Percentiles rank a stretch among this genome's conserved stretches.
Conservation (phyloP, 2,113 vertebrate genomes). For the Calypte anna region DNA sequence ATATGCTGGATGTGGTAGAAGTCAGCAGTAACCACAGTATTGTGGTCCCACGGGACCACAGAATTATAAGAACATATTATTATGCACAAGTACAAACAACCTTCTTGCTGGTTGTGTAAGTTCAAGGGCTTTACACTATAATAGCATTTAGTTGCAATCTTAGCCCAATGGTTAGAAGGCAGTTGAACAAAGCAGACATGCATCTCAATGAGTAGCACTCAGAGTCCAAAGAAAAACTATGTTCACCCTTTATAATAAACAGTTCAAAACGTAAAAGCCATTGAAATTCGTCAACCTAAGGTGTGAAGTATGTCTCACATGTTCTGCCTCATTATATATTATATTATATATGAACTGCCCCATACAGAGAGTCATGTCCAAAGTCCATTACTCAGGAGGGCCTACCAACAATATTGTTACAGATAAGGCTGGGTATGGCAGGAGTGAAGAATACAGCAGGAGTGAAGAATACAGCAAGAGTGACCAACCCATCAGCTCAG, state of each 20-base stretch:
- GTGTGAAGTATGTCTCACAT: not conserved
- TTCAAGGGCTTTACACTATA: not conserved
- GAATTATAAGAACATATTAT: not conserved
- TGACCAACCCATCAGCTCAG: not conserved
- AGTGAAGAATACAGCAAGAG: not conserved
- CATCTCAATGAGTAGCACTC: not conserved
- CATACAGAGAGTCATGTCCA: too few species aligned
- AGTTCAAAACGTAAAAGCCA: not conserved
- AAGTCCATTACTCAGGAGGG: not conserved
- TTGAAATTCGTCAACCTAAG: not conserved
- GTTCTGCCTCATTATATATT: not conserved
- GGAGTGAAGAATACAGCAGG: not conserved
- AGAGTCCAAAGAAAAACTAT: not conserved
- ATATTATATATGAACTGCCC: too few species aligned
- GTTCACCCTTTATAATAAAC: not conserved
- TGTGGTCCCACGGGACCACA: not conserved
- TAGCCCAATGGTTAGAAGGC: not conserved
- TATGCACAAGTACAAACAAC: not conserved
- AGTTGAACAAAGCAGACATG: not conserved
- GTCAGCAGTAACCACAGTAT: not conserved
- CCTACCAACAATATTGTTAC: accelerated
- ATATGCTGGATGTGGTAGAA: not conserved
- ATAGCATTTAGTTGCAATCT: not conserved
- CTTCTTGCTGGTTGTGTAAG: not conserved
- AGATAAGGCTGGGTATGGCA: not conserved